Evolutionary conservation across 2,888 invertebrate genomes (phyloP).

Genomic region (Beris chalybata): DNA sequence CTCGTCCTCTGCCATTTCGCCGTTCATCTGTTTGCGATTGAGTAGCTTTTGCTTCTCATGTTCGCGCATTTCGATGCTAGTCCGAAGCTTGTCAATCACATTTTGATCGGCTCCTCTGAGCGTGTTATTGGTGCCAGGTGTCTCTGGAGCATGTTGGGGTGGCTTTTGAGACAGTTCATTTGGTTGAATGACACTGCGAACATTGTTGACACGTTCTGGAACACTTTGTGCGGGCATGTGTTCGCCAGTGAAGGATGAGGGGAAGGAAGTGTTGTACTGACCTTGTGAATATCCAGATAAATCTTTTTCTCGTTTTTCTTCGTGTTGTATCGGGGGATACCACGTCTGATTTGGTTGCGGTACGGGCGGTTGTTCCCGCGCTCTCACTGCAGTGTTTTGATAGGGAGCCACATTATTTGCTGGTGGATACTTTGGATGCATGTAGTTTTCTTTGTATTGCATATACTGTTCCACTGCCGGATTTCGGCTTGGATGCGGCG

Average conservation of each 20-base stretch:
- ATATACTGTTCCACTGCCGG: background rate
- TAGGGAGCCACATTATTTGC: background rate
- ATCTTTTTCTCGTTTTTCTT: constrained; percentile 5
- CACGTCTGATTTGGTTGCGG: constrained; percentile 32
- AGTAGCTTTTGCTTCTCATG: constrained; percentile 58
- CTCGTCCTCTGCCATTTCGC: constrained; percentile 14
- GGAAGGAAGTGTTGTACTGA: background rate
- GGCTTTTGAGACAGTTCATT: background rate
- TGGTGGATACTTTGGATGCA: background rate
- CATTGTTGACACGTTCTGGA: background rate
- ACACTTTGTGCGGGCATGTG: background rate
- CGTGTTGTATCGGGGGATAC: constrained; percentile 13
- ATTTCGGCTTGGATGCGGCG: no score
- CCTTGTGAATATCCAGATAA: background rate
- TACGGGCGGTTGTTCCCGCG: constrained; percentile 39
- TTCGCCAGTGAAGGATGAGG: background rate
- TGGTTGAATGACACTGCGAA: background rate
- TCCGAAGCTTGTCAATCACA: constrained; percentile 70
- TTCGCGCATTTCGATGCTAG: constrained; percentile 69
- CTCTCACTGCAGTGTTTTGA: constrained; percentile 39
- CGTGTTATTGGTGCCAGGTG: constrained; percentile 37
- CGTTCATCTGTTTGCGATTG: constrained; percentile 50
- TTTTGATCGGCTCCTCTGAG: constrained; percentile 67
- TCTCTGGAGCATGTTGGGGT: constrained; percentile 11
- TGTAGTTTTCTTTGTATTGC: constrained; percentile 38